Conservation (phyloP, 2,888 invertebrate genomes). For the Empis livida region DNA sequence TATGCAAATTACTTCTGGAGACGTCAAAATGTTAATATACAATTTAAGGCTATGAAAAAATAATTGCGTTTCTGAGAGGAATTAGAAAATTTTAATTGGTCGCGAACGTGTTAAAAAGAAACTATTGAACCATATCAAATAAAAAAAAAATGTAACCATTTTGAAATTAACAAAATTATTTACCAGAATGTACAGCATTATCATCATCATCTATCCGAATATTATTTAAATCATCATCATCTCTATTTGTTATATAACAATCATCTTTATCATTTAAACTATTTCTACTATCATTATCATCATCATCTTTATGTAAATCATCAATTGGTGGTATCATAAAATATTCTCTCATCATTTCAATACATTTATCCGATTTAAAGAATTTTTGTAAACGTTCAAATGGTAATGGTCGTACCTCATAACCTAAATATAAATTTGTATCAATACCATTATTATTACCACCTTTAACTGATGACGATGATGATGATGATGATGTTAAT, state of each 20-base stretch:
- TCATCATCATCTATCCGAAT: conserved; percentile 41
- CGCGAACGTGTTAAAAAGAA: no score
- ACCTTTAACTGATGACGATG: conserved; percentile 16
- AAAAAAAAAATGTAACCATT: conserved; percentile 1
- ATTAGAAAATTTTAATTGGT: no score
- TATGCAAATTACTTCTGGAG: no score
- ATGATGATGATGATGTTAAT: conserved; percentile 35
- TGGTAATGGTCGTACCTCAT: conserved; percentile 29
- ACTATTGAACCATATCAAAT: not conserved
- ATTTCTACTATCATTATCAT: conserved; percentile 28
- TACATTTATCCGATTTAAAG: conserved; percentile 31
- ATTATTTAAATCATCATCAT: conserved; percentile 32
- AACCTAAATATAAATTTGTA: conserved; percentile 22
- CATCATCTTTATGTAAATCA: conserved; percentile 37
- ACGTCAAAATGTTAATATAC: no score
- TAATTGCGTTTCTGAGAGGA: no score
- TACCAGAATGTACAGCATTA: conserved; percentile 62
- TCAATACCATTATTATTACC: no score
- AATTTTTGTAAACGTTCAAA: conserved; percentile 31
- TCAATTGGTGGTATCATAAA: conserved; percentile 27
- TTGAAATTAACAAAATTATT: conserved; percentile 16
- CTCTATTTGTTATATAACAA: conserved; percentile 33
- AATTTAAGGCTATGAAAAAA: no score
- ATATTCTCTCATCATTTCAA: conserved; percentile 30
- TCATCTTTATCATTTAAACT: conserved; percentile 2